phyloP scores from a whole-genome alignment of 2,113 vertebrate genomes.

The Microcebus griseorufus region DNA sequence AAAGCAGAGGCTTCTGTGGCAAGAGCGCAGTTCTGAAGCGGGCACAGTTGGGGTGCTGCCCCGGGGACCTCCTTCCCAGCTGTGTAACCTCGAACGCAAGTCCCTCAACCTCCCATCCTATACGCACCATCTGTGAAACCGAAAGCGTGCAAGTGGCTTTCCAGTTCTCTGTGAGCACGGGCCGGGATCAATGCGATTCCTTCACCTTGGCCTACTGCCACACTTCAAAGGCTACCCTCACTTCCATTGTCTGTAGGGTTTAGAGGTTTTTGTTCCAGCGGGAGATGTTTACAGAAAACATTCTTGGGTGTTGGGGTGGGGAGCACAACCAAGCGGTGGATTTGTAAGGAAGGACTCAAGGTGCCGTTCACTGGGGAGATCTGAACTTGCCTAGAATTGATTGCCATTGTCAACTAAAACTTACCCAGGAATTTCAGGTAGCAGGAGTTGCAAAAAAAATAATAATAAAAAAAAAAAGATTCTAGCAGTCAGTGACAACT shows the following conservation, averaged over 20 bases:
- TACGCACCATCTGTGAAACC: fast-evolving
- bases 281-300: neutral
- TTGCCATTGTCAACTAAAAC: neutral
- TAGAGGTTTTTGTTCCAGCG: neutral
- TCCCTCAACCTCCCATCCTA: fast-evolving
- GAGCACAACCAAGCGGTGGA: too few relatives aligned
- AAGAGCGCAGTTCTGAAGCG: neutral
- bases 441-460: neutral
- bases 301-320: neutral
- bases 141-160: fast-evolving
- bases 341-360: fast-evolving
- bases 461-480: neutral
- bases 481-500: neutral
- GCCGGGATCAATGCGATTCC: too few relatives aligned
- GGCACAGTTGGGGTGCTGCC: fast-evolving
- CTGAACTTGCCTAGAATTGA: neutral
- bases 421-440: neutral
- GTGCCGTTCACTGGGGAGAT: fast-evolving
- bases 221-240: too few relatives aligned
- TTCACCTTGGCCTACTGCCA: neutral
- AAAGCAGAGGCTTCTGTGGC: neutral
- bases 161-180: fast-evolving
- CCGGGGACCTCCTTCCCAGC: neutral
- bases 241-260: neutral
- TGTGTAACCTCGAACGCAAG: fast-evolving